A percentile compares a stretch with the other conserved stretches of the same genome.
Evolutionary conservation across 2,797 vertebrate genomes (phyloP).

Genomic region (Sebastes taczanowskii): DNA sequence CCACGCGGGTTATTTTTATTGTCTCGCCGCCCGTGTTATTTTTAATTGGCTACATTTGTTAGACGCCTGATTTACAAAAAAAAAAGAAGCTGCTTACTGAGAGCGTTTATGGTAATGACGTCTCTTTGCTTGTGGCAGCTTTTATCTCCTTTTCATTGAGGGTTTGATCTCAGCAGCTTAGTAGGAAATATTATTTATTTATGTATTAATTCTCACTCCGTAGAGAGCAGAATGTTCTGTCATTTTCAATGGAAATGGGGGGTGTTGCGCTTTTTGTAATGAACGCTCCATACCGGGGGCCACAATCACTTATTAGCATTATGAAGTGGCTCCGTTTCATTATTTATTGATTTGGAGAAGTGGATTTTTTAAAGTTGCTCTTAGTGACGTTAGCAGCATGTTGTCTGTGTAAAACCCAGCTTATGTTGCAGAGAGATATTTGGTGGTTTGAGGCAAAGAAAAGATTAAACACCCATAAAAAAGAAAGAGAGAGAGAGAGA

Average conservation of each 20-base stretch:
- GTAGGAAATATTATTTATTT: background rate
- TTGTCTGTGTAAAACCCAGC: slow-evolving; percentile 5
- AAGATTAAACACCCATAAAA: background rate
- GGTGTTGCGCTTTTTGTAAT: slow-evolving; percentile 11
- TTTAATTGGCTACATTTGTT: background rate
- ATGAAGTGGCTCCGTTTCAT: slow-evolving; percentile 22
- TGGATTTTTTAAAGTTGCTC: slow-evolving; percentile 17
- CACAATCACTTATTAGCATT: background rate
- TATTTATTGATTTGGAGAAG: slow-evolving; percentile 8
- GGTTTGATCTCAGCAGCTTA: background rate
- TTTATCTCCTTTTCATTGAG: background rate
- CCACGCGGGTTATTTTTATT: background rate
- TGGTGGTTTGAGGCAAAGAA: background rate
- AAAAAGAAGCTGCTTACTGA: background rate
- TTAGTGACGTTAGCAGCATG: slow-evolving; percentile 1
- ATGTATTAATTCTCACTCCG: background rate
- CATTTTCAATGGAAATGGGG: slow-evolving; percentile 17
- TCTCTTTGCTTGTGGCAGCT: background rate
- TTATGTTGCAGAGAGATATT: slow-evolving; percentile 5
- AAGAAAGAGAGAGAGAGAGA: background rate
- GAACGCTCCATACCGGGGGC: background rate
- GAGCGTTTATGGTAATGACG: background rate
- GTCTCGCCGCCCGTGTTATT: background rate
- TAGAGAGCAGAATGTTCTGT: slow-evolving; percentile 10
- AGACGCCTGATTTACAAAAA: background rate